Evolutionary conservation across 2,888 invertebrate genomes (phyloP).

Genomic region (Folsomia candida): DNA sequence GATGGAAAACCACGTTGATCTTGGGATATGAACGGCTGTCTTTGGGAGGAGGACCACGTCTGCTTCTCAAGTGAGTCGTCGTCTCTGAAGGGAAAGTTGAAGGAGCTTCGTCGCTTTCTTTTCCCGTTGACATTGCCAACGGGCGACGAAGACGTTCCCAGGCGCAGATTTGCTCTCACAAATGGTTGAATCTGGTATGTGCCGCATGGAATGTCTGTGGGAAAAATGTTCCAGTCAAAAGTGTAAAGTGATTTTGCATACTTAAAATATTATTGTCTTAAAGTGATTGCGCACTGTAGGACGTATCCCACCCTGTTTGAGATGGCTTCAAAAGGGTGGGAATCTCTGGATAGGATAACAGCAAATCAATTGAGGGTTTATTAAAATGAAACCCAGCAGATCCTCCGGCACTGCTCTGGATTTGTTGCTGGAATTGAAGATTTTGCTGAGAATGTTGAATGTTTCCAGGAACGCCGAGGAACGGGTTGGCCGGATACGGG

Average conservation of each 20-base stretch:
- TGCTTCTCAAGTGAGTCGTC: not conserved
- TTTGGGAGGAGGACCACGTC: not conserved
- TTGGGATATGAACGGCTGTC: too few species aligned
- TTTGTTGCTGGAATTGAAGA: not conserved
- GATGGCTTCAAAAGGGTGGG: slow-evolving; percentile 41
- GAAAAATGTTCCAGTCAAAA: too few species aligned
- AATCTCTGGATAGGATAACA: not conserved
- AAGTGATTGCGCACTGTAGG: slow-evolving; percentile 44
- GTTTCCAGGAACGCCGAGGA: not conserved
- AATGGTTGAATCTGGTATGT: slow-evolving; percentile 45
- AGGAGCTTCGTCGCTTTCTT: not conserved
- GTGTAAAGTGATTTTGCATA: not conserved
- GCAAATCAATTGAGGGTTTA: slow-evolving; percentile 16
- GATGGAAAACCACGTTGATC: slow-evolving; percentile 11
- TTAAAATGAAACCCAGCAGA: not conserved
- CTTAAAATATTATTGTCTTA: not conserved
- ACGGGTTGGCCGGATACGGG: not conserved
- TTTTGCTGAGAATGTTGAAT: not conserved
- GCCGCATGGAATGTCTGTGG: slow-evolving; percentile 47
- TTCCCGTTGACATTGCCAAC: not conserved
- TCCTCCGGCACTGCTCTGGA: not conserved
- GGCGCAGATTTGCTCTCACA: slow-evolving; percentile 41
- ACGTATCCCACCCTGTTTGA: slow-evolving; percentile 47
- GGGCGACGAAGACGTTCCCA: slow-evolving; percentile 17
- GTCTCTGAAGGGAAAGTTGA: not conserved